phyloP scores from a whole-genome alignment of 1,140 invertebrate genomes.

The Hermetia illucens region DNA sequence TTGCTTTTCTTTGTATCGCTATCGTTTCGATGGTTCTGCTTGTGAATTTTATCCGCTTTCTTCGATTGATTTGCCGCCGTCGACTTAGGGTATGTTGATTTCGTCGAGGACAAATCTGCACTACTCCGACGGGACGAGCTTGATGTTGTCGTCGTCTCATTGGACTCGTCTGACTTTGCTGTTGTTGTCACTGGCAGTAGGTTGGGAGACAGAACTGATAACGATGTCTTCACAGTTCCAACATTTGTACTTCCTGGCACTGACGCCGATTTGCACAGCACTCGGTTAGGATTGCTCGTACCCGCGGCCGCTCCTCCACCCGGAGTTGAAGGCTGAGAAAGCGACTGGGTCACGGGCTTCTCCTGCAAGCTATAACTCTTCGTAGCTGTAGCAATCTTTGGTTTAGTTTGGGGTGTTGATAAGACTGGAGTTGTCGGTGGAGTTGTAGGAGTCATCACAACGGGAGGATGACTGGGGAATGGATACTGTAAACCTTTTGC shows the following conservation, averaged over 20 bases:
- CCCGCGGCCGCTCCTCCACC: constrained; percentile 21
- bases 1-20: constrained; percentile 17
- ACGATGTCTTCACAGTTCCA: constrained; percentile 21
- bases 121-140: neutral
- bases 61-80: neutral
- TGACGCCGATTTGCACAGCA: constrained; percentile 28
- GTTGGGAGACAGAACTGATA: constrained; percentile 26
- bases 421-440: constrained; percentile 1
- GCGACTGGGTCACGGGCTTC: constrained; percentile 3
- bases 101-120: constrained; percentile 9
- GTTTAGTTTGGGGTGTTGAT: constrained; percentile 3
- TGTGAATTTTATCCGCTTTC: constrained; percentile 13
- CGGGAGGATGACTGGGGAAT: constrained; percentile 60
- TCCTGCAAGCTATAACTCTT: constrained; percentile 24
- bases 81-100: constrained; percentile 6
- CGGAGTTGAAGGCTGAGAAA: too few species aligned
- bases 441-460: constrained; percentile 27
- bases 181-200: constrained; percentile 18
- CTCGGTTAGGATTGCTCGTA: constrained; percentile 11
- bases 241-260: constrained; percentile 33
- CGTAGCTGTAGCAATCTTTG: constrained; percentile 10
- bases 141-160: neutral
- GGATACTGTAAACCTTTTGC: constrained; percentile 62
- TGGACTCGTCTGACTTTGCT: constrained; percentile 10
- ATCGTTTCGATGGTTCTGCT: constrained; percentile 23